Evolutionary conservation across 2,797 vertebrate genomes (phyloP).

Genomic region (Phaenicophaeus curvirostris): DNA sequence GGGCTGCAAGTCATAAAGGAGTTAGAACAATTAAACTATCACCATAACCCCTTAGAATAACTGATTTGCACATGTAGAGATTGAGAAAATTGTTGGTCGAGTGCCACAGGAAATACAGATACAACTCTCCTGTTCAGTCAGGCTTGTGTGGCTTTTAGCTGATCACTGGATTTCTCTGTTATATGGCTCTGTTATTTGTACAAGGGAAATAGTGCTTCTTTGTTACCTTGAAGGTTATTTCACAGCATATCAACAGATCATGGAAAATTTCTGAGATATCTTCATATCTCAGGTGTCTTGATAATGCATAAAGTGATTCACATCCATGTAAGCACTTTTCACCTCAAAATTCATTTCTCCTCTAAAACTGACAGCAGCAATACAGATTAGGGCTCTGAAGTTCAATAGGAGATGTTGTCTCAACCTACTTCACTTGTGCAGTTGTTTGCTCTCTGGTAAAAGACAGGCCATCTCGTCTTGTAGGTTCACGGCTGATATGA

Average conservation of each 20-base stretch:
- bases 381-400: background rate
- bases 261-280: background rate
- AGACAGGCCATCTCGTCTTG: background rate
- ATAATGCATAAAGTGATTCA: background rate
- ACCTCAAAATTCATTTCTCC: background rate
- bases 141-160: background rate
- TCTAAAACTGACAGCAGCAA: background rate
- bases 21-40: background rate
- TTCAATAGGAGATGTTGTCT: background rate
- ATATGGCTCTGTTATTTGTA: background rate
- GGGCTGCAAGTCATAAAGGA: background rate
- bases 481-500: background rate
- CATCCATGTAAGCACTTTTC: background rate
- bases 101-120: background rate
- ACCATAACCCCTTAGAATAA: background rate
- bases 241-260: background rate
- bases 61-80: background rate
- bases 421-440: background rate
- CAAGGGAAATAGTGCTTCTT: background rate
- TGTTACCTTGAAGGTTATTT: background rate
- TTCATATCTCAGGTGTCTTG: background rate
- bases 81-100: fast-evolving
- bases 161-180: background rate
- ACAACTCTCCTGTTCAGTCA: background rate
- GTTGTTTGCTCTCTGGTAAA: background rate